Conservation (phyloP, 2,888 invertebrate genomes). For the Gymnosoma rotundatum region DNA sequence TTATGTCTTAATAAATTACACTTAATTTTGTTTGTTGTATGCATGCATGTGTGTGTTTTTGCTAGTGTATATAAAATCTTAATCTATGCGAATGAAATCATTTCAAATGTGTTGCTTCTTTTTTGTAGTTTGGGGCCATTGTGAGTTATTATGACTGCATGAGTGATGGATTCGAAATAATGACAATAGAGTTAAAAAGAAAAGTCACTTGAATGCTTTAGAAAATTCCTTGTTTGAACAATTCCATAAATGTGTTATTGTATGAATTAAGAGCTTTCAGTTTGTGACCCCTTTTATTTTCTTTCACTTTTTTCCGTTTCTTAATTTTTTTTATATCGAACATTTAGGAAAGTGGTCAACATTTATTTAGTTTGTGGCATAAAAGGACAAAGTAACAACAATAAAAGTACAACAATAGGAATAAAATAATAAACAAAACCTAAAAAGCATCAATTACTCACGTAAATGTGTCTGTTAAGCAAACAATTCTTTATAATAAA, state of each 20-base stretch:
- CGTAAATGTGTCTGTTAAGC: slow-evolving; percentile 58
- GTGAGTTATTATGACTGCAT: slow-evolving; percentile 22
- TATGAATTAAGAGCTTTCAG: slow-evolving; percentile 43
- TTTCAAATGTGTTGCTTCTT: slow-evolving; percentile 14
- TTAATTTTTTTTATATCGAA: slow-evolving; percentile 13
- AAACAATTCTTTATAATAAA: slow-evolving; percentile 45
- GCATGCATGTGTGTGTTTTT: not conserved
- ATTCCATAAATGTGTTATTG: slow-evolving; percentile 30
- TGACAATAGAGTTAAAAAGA: slow-evolving; percentile 32
- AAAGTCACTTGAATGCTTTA: slow-evolving; percentile 49
- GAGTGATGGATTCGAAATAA: slow-evolving; percentile 55
- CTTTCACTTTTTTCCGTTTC: not conserved
- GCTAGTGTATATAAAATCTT: slow-evolving; percentile 40
- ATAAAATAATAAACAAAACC: slow-evolving; percentile 63
- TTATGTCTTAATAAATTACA: slow-evolving; percentile 9
- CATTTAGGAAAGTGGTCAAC: slow-evolving; percentile 62
- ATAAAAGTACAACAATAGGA: slow-evolving; percentile 38
- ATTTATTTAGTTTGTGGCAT: slow-evolving; percentile 46
- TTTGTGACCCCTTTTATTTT: slow-evolving; percentile 51
- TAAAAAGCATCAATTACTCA: slow-evolving; percentile 68
- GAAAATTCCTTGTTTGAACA: slow-evolving; percentile 40
- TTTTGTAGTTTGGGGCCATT: not conserved
- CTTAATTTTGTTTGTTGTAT: slow-evolving; percentile 24
- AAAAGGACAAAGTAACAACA: slow-evolving; percentile 4
- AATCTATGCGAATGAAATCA: slow-evolving; percentile 42